Conservation (phyloP, 2,888 invertebrate genomes). For the Orgyia antiqua region DNA sequence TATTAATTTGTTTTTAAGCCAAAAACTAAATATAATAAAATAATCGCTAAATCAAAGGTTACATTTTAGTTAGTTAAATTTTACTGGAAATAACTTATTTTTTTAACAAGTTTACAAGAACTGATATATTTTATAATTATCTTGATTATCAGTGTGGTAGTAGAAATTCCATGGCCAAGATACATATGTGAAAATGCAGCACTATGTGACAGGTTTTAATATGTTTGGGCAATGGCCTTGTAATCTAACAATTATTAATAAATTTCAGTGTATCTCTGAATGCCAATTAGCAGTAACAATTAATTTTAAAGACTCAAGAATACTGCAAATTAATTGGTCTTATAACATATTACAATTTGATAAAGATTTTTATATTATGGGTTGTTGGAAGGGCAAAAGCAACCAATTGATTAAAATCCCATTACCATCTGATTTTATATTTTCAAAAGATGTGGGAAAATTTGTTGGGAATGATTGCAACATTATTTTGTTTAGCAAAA, state of each 20-base stretch:
- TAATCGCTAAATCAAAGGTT: no score
- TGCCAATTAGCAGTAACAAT: constrained; percentile 20
- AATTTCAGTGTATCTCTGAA: constrained; percentile 31
- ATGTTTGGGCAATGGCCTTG: constrained; percentile 63
- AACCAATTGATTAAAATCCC: constrained; percentile 35
- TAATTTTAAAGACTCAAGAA: constrained; percentile 17
- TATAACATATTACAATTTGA: constrained; percentile 52
- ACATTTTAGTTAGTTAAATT: no score
- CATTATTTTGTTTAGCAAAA: constrained; percentile 37
- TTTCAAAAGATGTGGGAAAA: constrained; percentile 23
- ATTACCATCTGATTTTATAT: constrained; percentile 34
- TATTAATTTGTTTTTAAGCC: no score
- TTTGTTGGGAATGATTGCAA: constrained; percentile 54
- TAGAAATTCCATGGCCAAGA: no score
- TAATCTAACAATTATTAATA: constrained; percentile 29
- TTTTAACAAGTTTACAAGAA: no score
- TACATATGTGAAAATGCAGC: no score
- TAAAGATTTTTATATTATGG: constrained; percentile 43
- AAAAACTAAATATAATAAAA: no score
- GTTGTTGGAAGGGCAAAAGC: constrained; percentile 43
- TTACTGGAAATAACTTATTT: no score
- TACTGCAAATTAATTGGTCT: constrained; percentile 54
- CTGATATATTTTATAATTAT: no score
- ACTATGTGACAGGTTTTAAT: constrained; percentile 54
- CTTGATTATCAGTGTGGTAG: no score